Conservation (phyloP, 2,888 invertebrate genomes). For the Rhogogaster chlorosoma region DNA sequence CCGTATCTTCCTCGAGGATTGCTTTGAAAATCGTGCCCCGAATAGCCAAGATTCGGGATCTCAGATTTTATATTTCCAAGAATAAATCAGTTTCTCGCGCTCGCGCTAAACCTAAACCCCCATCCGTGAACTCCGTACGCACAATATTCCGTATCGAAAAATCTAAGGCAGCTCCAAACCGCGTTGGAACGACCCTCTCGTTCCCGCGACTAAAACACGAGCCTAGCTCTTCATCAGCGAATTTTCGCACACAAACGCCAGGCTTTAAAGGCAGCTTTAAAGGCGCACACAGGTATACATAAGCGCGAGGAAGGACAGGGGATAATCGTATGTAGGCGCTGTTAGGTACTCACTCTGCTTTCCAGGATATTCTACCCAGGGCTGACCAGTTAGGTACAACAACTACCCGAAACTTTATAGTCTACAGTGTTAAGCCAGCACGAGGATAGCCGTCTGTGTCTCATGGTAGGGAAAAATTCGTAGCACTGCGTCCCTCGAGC, state of each 20-base stretch:
- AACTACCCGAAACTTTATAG: neutral
- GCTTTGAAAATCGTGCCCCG: constrained; percentile 50
- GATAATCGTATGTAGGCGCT: constrained; percentile 22
- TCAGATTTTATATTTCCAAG: constrained; percentile 46
- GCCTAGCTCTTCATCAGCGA: neutral
- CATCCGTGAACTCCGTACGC: neutral
- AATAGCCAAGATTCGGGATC: constrained; percentile 49
- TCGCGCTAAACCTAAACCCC: neutral
- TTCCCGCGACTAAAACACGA: no score
- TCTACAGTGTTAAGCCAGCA: neutral
- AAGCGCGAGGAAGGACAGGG: neutral
- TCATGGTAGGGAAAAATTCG: constrained; percentile 3
- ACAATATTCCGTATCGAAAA: neutral
- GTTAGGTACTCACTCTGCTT: constrained; percentile 53
- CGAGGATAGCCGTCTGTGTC: neutral
- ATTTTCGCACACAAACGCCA: neutral
- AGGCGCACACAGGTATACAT: neutral
- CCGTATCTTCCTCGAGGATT: constrained; percentile 49
- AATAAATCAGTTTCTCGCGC: constrained; percentile 48
- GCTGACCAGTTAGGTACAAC: constrained; percentile 3
- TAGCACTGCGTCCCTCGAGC: constrained; percentile 27
- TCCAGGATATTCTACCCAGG: constrained; percentile 46
- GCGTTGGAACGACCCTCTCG: neutral
- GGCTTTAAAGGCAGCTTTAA: constrained; percentile 40
- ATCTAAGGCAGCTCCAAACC: neutral